Conservation (phyloP, 35 echinoderm and acorn worm species). For the Heliocidaris erythrogramma region DNA sequence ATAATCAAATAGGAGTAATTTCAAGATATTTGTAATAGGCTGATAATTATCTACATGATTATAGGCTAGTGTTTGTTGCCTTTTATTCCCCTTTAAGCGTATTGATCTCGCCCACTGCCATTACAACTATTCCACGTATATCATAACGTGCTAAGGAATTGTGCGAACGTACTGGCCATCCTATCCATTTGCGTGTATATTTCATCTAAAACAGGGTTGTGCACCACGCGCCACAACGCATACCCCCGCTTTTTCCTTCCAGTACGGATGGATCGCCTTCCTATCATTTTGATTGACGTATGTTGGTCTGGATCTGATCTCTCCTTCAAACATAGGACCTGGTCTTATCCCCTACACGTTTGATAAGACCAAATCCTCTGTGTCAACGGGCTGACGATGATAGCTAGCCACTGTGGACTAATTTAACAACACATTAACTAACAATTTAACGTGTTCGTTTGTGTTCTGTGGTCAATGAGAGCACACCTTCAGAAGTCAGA, state of each 20-base stretch:
- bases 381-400: neutral
- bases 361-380: neutral
- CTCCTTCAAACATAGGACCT: neutral
- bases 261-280: neutral
- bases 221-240: neutral
- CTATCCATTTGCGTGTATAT: neutral
- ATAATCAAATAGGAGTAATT: no score
- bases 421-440: constrained; percentile 4
- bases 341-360: neutral
- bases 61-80: no score
- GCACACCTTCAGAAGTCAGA: neutral
- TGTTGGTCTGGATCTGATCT: neutral
- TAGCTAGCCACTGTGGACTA: neutral
- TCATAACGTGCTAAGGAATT: neutral
- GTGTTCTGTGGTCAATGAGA: neutral
- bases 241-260: neutral
- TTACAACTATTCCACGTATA: neutral
- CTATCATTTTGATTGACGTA: neutral
- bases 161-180: neutral
- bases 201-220: neutral
- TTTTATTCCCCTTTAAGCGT: no score
- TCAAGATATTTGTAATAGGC: no score
- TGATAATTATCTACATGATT: no score
- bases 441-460: neutral
- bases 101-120: neutral